Evolutionary conservation across 1,140 invertebrate species (phyloP).

Genomic region (Stenopsyche tienmushanensis): DNA sequence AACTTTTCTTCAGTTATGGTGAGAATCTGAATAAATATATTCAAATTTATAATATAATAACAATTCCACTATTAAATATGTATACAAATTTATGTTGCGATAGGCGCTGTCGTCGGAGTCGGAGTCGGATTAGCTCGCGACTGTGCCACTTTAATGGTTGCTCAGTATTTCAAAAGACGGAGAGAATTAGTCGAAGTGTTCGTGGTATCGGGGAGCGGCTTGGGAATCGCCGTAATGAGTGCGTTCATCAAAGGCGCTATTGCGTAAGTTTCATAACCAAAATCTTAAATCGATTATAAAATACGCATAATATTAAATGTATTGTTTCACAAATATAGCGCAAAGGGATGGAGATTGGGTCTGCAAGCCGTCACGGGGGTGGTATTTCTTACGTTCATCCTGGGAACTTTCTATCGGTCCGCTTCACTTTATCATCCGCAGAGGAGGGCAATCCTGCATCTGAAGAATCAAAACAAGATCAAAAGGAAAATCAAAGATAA

Average conservation of each 20-base stretch:
- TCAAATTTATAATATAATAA: too few relatives aligned
- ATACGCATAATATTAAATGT: background rate
- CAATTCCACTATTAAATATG: too few relatives aligned
- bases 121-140: slow-evolving; percentile 82
- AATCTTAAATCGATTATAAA: background rate
- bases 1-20: slow-evolving; percentile 86
- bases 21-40: too few relatives aligned
- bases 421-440: slow-evolving; percentile 89
- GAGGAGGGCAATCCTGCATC: slow-evolving; percentile 81
- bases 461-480: slow-evolving; percentile 78
- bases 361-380: slow-evolving; percentile 83
- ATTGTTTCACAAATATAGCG: slow-evolving; percentile 55
- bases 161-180: slow-evolving; percentile 84
- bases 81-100: too few relatives aligned
- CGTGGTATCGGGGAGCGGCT: slow-evolving; percentile 79
- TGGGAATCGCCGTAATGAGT: slow-evolving; percentile 83
- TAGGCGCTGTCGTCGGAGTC: slow-evolving; percentile 69
- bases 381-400: slow-evolving; percentile 80
- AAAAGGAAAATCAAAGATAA: slow-evolving; percentile 81
- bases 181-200: slow-evolving; percentile 86
- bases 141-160: slow-evolving; percentile 86
- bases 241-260: slow-evolving; percentile 76
- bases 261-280: slow-evolving; percentile 59
- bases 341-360: slow-evolving; percentile 84
- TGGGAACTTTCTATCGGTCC: slow-evolving; percentile 86